phyloP scores from a whole-genome alignment of 1,140 invertebrate genomes.

The Metaphire vulgaris region DNA sequence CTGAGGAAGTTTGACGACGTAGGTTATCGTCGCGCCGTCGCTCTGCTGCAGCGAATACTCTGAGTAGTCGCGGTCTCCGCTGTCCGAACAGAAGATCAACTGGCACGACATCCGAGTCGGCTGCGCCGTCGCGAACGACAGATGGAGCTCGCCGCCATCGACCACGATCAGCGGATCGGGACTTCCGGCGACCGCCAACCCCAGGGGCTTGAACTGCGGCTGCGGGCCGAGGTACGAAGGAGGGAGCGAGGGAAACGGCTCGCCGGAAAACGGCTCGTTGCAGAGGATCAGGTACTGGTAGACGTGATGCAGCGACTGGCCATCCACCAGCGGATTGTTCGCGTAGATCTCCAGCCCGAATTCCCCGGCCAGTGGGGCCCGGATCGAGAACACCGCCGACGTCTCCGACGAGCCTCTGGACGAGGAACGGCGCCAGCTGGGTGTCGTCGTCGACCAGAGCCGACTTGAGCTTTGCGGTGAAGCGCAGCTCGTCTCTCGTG shows the following conservation, averaged over 20 bases:
- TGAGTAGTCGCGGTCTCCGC: constrained; percentile 39
- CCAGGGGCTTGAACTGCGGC: constrained; percentile 45
- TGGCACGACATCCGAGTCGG: constrained; percentile 48
- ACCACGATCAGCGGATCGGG: constrained; percentile 47
- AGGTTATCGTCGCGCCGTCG: constrained; percentile 33
- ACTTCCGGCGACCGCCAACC: constrained; percentile 41
- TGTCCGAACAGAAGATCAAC: constrained; percentile 36
- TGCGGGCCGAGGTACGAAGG: constrained; percentile 48
- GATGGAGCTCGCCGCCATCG: constrained; percentile 41
- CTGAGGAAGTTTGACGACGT: constrained; percentile 41
- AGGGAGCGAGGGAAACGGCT: constrained; percentile 45
- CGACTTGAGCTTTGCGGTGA: constrained; percentile 50
- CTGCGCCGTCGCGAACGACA: constrained; percentile 37
- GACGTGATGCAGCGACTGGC: constrained; percentile 47
- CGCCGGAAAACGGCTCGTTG: constrained; percentile 40
- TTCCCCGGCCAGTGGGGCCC: constrained; percentile 46
- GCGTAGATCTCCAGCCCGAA: constrained; percentile 52
- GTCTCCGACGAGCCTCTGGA: constrained; percentile 46
- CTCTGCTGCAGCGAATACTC: constrained; percentile 48
- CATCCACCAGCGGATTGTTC: constrained; percentile 48
- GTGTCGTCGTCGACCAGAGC: constrained; percentile 41
- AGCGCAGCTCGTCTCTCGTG: constrained; percentile 37
- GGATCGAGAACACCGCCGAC: constrained; percentile 48
- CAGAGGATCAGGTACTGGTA: constrained; percentile 50
- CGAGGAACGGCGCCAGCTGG: constrained; percentile 44